Evolutionary conservation across 2,113 vertebrate species (phyloP).

Genomic region (Axis porcinus): DNA sequence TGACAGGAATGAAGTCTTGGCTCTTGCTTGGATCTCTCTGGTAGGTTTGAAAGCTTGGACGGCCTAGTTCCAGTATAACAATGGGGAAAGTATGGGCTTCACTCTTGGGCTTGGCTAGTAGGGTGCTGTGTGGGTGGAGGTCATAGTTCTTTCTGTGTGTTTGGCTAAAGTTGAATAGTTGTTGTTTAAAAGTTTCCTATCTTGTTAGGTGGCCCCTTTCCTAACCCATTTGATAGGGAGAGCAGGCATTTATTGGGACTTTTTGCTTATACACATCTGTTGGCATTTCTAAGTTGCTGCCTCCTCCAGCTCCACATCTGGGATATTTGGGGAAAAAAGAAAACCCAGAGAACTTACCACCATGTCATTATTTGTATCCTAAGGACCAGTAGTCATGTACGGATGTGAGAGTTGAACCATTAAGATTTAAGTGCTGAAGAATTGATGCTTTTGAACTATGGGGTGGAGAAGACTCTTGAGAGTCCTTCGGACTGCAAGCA

Average conservation of each 20-base stretch:
- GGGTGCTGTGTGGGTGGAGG: not conserved
- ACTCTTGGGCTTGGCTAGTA: not conserved
- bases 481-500: not conserved
- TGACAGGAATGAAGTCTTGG: not conserved
- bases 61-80: not conserved
- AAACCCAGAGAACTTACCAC: not conserved
- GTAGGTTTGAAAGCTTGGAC: too few species aligned
- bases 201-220: not conserved
- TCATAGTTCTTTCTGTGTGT: not conserved
- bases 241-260: not conserved
- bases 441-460: not conserved
- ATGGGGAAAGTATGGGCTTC: not conserved
- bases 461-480: not conserved
- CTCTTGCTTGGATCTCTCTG: not conserved
- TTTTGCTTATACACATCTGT: not conserved
- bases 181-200: not conserved
- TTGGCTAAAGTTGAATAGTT: not conserved
- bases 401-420: not conserved
- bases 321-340: not conserved
- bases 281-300: not conserved
- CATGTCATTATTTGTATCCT: not conserved
- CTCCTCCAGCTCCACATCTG: not conserved
- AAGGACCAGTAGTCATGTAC: not conserved
- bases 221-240: not conserved
- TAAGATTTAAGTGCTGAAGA: not conserved